Percentiles rank a stretch among this genome's conserved stretches.
Conservation (phyloP, 2,113 vertebrate species). For the Craseonycteris thonglongyai region DNA sequence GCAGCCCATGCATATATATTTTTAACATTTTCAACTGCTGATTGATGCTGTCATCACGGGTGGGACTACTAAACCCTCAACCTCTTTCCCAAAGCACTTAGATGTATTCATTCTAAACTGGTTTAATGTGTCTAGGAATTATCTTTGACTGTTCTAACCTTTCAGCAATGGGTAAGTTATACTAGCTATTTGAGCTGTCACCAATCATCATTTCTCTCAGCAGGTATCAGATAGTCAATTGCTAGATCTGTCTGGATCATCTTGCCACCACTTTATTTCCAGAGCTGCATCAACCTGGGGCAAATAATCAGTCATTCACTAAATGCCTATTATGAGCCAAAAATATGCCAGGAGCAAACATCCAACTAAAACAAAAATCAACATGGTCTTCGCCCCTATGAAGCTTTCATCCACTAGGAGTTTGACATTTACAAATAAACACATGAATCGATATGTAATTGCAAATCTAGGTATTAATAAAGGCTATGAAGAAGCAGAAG, state of each 20-base stretch:
- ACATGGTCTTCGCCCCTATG: background rate
- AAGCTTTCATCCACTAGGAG: background rate
- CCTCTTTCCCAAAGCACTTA: background rate
- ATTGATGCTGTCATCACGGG: background rate
- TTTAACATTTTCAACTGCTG: slow-evolving; percentile 8
- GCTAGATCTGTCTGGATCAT: slow-evolving; percentile 7
- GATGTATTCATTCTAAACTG: background rate
- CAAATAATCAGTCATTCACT: slow-evolving; percentile 44
- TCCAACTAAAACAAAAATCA: slow-evolving; percentile 22
- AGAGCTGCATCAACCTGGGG: background rate
- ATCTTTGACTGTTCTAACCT: slow-evolving; percentile 24
- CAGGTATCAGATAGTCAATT: slow-evolving; percentile 42
- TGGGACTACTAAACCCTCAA: background rate
- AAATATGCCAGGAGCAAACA: background rate
- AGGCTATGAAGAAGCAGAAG: background rate
- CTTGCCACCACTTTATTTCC: slow-evolving; percentile 25
- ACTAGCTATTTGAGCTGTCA: slow-evolving; percentile 42
- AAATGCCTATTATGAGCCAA: background rate
- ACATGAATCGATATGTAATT: background rate
- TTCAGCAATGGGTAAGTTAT: slow-evolving; percentile 10
- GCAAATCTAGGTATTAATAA: background rate
- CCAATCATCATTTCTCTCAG: slow-evolving; percentile 36
- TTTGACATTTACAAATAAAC: background rate
- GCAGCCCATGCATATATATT: background rate
- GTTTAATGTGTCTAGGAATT: background rate